Percentiles rank a stretch among this genome's conserved stretches.
These are phyloP conservation scores for Acanthosoma haemorrhoidale DNA, from an alignment of 2,888 invertebrate species.

Conservation along the genomic window DNA sequence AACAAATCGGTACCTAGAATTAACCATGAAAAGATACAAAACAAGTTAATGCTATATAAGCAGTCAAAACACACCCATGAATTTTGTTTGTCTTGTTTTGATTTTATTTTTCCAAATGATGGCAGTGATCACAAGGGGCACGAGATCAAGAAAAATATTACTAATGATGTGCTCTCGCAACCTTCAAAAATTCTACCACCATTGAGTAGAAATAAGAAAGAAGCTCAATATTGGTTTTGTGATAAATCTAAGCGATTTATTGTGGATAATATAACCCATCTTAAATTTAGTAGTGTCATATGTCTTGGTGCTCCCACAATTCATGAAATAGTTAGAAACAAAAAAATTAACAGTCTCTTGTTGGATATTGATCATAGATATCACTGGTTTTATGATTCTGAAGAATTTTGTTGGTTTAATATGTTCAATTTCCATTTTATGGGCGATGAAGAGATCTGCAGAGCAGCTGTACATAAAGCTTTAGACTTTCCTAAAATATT, in stretches of 20 bases:
- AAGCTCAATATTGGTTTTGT: constrained; percentile 85
- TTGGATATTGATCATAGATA: constrained; percentile 75
- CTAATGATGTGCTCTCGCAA: constrained; percentile 54
- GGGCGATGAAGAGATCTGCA: constrained; percentile 52
- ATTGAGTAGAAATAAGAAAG: constrained; percentile 66
- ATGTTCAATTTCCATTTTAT: constrained; percentile 88
- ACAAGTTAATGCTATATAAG: constrained; percentile 52
- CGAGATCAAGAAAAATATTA: constrained; percentile 51
- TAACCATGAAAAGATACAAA: constrained; percentile 53
- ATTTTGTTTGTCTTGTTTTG: constrained; percentile 62
- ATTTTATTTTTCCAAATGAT: constrained; percentile 49
- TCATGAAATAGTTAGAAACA: constrained; percentile 58
- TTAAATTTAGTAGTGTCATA: constrained; percentile 54
- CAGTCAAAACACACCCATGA: constrained; percentile 49
- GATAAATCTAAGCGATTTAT: constrained; percentile 61
- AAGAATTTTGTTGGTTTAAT: constrained; percentile 75
- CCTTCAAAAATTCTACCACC: constrained; percentile 59
- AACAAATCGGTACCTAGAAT: constrained; percentile 50
- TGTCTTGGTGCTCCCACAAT: constrained; percentile 82
- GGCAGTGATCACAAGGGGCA: constrained; percentile 54
- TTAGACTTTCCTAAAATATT: constrained; percentile 55
- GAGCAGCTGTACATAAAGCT: constrained; percentile 57
- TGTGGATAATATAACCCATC: constrained; percentile 52
- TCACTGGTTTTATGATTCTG: constrained; percentile 49
- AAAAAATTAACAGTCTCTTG: constrained; percentile 57